These are phyloP conservation scores for Hetaerina titia DNA, from an alignment of 2,888 invertebrate species.

Conservation along the genomic window DNA sequence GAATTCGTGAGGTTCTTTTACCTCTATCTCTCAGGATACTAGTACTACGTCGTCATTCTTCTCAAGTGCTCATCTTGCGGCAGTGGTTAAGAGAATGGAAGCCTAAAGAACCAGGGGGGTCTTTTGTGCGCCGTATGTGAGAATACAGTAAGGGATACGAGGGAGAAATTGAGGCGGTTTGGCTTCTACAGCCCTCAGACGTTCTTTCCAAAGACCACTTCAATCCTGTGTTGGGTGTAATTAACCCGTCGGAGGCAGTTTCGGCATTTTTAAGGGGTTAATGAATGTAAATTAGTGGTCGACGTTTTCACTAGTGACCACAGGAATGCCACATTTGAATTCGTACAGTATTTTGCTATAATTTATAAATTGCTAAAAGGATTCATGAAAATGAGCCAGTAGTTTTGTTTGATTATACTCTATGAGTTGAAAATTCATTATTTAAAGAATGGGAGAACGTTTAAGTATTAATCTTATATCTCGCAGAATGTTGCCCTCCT, in stretches of 20 bases:
- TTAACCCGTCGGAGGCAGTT: neutral
- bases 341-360: no score
- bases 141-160: neutral
- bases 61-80: neutral
- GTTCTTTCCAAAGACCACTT: neutral
- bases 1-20: neutral
- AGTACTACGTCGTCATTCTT: neutral
- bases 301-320: neutral
- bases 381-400: no score
- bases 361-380: no score
- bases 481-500: no score
- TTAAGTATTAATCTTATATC: no score
- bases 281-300: neutral
- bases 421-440: no score
- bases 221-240: neutral
- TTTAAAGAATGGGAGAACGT: no score
- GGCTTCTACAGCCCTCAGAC: neutral
- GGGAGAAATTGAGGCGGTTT: neutral
- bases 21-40: neutral
- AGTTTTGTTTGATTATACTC: no score
- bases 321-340: no score
- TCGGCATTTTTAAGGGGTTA: neutral
- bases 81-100: neutral
- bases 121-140: neutral
- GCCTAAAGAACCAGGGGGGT: neutral